Conservation (phyloP, 1,140 invertebrate species). For the Bombus affinis region DNA sequence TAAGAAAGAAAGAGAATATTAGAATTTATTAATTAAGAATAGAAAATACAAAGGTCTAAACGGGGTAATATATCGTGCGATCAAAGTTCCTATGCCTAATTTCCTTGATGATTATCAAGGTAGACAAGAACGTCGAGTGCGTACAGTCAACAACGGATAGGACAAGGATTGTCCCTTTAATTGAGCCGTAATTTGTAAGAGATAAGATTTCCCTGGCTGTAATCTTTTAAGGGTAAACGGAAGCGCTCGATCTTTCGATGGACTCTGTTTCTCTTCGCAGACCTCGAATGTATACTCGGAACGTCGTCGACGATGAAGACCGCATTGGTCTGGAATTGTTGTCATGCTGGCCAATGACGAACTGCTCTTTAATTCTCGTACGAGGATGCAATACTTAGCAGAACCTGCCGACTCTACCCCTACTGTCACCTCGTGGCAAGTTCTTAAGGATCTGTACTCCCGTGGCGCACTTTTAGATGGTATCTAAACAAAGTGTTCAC, state of each 20-base stretch:
- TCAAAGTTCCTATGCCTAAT: constrained; percentile 16
- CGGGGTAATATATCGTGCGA: neutral
- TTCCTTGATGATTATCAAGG: constrained; percentile 31
- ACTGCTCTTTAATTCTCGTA: constrained; percentile 70
- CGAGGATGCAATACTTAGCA: constrained; percentile 76
- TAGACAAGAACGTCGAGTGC: constrained; percentile 67
- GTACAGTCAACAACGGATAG: constrained; percentile 73
- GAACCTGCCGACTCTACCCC: constrained; percentile 75
- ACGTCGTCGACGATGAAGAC: constrained; percentile 71
- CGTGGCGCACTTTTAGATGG: constrained; percentile 72
- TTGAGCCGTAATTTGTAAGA: constrained; percentile 75
- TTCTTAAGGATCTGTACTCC: constrained; percentile 74
- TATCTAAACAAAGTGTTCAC: constrained; percentile 61
- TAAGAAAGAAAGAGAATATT: neutral
- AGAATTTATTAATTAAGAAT: neutral
- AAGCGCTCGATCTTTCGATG: constrained; percentile 69
- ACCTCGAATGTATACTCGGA: constrained; percentile 73
- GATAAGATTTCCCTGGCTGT: constrained; percentile 74
- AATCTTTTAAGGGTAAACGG: constrained; percentile 73
- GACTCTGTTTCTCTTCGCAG: constrained; percentile 72
- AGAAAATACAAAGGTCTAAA: no score
- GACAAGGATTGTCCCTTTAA: constrained; percentile 73
- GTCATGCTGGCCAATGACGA: constrained; percentile 61
- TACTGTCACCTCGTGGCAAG: constrained; percentile 75
- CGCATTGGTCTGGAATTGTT: constrained; percentile 74